These are phyloP conservation scores for Sarcophaga variegata DNA, from an alignment of 2,888 invertebrate species.

Conservation along the genomic window DNA sequence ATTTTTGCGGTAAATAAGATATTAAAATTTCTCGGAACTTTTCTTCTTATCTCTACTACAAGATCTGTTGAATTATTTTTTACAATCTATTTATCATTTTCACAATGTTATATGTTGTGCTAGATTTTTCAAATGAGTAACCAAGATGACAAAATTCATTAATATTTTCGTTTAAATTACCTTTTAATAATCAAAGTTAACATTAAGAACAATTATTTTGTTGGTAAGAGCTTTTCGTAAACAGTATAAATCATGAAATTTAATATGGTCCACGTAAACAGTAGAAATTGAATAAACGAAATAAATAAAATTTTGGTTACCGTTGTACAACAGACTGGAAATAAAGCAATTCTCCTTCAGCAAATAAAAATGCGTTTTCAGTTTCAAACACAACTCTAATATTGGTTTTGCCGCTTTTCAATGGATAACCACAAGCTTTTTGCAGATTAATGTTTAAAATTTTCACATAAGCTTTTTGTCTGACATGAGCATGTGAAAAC, in stretches of 20 bases:
- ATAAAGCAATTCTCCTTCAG: conserved; percentile 4
- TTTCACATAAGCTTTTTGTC: conserved; percentile 17
- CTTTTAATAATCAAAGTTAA: conserved; percentile 44
- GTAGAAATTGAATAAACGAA: conserved; percentile 20
- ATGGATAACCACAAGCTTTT: not conserved
- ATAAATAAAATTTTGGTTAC: conserved; percentile 32
- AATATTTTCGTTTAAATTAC: conserved; percentile 18
- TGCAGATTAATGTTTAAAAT: not conserved
- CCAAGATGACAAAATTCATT: conserved; percentile 40
- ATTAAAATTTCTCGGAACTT: too few species aligned
- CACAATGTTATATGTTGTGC: too few species aligned
- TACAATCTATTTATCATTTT: too few species aligned
- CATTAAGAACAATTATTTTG: not conserved
- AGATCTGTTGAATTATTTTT: too few species aligned
- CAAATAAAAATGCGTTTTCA: conserved; percentile 27
- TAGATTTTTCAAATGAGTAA: conserved; percentile 40
- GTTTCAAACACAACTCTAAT: conserved; percentile 27
- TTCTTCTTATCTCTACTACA: too few species aligned
- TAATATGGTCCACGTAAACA: conserved; percentile 15
- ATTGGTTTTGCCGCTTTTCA: conserved; percentile 18
- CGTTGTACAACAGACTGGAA: conserved; percentile 27
- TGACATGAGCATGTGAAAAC: not conserved
- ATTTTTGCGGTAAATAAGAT: too few species aligned
- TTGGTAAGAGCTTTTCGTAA: conserved; percentile 2
- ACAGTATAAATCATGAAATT: too few species aligned